Percentiles rank a stretch among this genome's conserved stretches.
Conservation (phyloP, 2,888 invertebrate genomes). For the Hybos culiciformis region DNA sequence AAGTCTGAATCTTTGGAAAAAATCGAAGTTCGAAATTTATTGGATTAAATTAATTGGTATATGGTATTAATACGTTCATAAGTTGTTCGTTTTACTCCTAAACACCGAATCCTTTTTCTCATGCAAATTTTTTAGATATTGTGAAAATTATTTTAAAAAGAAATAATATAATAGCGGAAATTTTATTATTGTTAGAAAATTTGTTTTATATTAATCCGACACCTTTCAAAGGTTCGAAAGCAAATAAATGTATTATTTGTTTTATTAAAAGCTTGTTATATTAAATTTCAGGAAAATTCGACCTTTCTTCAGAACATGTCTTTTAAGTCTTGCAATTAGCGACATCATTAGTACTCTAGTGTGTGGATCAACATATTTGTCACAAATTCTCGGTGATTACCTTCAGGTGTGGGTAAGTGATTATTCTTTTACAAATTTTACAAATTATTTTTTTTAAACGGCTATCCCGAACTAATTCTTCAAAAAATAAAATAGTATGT, state of each 20-base stretch:
- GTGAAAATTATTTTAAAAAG: not conserved
- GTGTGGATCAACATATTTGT: constrained; percentile 21
- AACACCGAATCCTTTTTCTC: not conserved
- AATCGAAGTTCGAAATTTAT: not conserved
- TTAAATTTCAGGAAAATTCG: constrained; percentile 33
- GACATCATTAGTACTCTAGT: constrained; percentile 34
- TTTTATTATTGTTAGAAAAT: not conserved
- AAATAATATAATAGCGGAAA: not conserved
- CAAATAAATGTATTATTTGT: not conserved
- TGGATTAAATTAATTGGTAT: not conserved
- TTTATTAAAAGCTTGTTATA: not conserved
- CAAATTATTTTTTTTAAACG: no score
- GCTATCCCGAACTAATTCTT: no score
- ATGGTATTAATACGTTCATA: no score
- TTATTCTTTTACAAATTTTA: no score
- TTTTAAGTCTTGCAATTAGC: constrained; percentile 39
- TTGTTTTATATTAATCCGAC: not conserved
- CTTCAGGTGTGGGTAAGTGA: constrained; percentile 27
- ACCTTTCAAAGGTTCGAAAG: not conserved
- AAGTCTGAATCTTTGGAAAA: not conserved
- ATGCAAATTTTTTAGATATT: not conserved
- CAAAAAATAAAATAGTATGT: no score
- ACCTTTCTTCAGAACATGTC: constrained; percentile 39
- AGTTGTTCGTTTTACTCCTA: no score
- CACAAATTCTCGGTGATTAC: constrained; percentile 23